A percentile compares a stretch with the other conserved stretches of the same genome.
Conservation (phyloP, 2,888 invertebrate species). For the Dendrolimus pini region DNA sequence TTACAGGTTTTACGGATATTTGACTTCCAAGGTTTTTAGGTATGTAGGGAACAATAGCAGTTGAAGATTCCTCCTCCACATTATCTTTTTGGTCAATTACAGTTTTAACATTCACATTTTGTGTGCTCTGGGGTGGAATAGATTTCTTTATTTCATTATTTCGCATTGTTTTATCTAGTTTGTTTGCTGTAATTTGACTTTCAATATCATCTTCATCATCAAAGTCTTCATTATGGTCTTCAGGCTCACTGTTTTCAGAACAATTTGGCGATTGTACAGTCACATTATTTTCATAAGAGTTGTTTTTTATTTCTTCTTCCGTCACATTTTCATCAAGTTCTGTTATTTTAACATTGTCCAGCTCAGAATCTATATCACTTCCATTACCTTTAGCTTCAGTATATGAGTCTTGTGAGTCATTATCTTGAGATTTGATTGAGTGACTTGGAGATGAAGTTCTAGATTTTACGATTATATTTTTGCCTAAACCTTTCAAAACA, state of each 20-base stretch:
- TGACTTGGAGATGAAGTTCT: slow-evolving; percentile 35
- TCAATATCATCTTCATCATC: slow-evolving; percentile 37
- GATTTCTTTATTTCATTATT: background rate
- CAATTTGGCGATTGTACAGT: slow-evolving; percentile 43
- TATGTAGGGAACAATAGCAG: slow-evolving; percentile 13
- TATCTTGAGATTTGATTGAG: slow-evolving; percentile 18
- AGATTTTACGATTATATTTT: slow-evolving; percentile 54
- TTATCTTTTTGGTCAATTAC: too few species aligned
- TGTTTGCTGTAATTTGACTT: slow-evolving; percentile 27
- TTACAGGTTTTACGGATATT: slow-evolving; percentile 30
- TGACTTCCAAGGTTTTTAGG: slow-evolving; percentile 26
- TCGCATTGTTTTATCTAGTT: slow-evolving; percentile 23
- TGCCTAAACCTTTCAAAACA: slow-evolving; percentile 47
- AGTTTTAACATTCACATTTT: too few species aligned
- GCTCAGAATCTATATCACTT: slow-evolving; percentile 33
- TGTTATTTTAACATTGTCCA: slow-evolving; percentile 44
- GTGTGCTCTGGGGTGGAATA: too few species aligned
- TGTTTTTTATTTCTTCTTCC: slow-evolving; percentile 17
- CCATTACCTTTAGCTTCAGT: slow-evolving; percentile 19
- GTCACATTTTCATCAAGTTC: slow-evolving; percentile 39
- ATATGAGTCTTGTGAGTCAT: slow-evolving; percentile 22
- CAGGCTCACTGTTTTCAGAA: slow-evolving; percentile 32
- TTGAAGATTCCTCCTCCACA: slow-evolving; percentile 2
- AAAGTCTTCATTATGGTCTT: slow-evolving; percentile 22
- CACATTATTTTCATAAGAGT: slow-evolving; percentile 21